Evolutionary conservation across 2,113 vertebrate genomes (phyloP).

Genomic region (Tamias sibiricus): DNA sequence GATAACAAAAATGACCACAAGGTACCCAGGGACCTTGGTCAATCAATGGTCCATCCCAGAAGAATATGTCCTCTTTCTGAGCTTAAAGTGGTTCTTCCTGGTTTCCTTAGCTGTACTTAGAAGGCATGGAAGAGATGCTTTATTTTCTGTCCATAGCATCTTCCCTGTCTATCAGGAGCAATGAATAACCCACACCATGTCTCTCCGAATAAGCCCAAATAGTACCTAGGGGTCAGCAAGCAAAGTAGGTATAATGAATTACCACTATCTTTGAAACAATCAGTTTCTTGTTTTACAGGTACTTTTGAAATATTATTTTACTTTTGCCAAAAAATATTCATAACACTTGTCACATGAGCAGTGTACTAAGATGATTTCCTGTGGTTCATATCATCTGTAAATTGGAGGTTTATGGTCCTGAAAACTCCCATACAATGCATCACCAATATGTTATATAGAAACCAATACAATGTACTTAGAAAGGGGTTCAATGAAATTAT

Average conservation of each 20-base stretch:
- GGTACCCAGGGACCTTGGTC: no score
- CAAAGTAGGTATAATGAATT: background rate
- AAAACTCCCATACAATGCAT: background rate
- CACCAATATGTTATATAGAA: background rate
- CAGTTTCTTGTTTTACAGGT: background rate
- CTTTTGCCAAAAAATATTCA: background rate
- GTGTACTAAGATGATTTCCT: background rate
- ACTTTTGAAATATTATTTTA: background rate
- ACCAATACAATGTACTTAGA: background rate
- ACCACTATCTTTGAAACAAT: background rate
- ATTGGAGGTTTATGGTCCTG: background rate
- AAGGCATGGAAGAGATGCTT: background rate
- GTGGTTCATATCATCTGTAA: background rate
- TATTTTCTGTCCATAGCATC: background rate
- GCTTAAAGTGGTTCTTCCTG: background rate
- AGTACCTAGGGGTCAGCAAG: background rate
- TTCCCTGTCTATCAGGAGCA: background rate
- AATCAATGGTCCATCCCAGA: background rate
- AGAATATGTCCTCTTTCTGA: background rate
- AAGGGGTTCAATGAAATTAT: background rate
- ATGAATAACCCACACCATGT: background rate
- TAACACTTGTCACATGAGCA: background rate
- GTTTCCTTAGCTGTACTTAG: background rate
- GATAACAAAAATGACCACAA: background rate
- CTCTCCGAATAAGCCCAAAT: background rate